Percentiles rank a stretch among this genome's conserved stretches.
Conservation (phyloP, 2,797 vertebrate species). For the Malurus leucopterus region DNA sequence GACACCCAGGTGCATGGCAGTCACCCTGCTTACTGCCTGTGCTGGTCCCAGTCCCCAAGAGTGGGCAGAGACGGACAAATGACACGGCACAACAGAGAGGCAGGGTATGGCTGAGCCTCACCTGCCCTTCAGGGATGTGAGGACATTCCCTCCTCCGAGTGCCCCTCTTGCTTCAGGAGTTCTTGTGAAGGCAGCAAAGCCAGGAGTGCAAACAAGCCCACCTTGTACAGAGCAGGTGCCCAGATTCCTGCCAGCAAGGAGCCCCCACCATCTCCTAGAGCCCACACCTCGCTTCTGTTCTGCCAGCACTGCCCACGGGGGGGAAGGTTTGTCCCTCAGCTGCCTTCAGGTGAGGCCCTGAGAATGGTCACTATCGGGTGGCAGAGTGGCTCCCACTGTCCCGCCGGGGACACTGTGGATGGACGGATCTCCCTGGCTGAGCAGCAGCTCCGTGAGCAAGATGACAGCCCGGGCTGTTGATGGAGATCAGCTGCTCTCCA, state of each 20-base stretch:
- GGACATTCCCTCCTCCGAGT: background rate
- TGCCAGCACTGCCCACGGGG: background rate
- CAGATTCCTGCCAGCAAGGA: background rate
- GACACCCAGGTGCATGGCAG: background rate
- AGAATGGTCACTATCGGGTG: background rate
- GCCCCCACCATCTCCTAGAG: background rate
- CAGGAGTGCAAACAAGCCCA: background rate
- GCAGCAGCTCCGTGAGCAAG: background rate
- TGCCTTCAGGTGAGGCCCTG: background rate
- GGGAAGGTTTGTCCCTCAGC: fast-evolving
- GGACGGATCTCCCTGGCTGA: background rate
- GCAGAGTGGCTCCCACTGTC: background rate
- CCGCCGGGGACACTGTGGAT: fast-evolving
- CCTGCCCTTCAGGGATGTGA: background rate
- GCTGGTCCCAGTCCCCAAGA: background rate
- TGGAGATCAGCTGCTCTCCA: background rate
- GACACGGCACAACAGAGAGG: fast-evolving
- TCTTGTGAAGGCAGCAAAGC: background rate
- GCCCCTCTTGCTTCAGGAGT: background rate
- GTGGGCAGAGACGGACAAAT: background rate
- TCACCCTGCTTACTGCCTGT: background rate
- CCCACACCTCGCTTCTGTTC: background rate
- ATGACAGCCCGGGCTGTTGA: background rate
- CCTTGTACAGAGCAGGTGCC: background rate
- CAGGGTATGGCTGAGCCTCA: background rate